Evolutionary conservation across 2,113 vertebrate species (phyloP), one percentile per base, ranked within the genome.

Genomic region (Ceuthmochares aereus): DNA sequence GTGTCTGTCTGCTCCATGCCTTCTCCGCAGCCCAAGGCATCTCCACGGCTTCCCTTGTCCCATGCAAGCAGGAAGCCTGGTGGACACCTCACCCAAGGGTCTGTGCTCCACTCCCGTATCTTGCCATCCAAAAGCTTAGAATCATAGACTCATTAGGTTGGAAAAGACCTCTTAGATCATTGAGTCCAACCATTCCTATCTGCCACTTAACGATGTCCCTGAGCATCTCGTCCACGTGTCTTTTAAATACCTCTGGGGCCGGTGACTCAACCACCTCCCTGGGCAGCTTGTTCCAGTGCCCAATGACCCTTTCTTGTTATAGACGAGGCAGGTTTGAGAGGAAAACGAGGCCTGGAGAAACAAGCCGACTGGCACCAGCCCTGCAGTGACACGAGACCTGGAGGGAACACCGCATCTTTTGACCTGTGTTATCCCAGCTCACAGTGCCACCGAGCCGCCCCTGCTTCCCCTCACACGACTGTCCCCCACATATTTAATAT

Each of bases 401-500:
- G 59, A 36, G n/a, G 10, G 20, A 49, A 21, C 17, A 0, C 5
- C 0, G 4, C 14, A 12, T 12, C 23, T 8, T 7, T 15, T 3
- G 3, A 51, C 9, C 36, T 1, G 5, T 4, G 6, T n/a, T 21
- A 27, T 5, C 14, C 3, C 1, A 7, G 14, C 59, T 30, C 23
- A 4, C 68, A 16, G 0, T 7, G 54, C 16, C 36, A 7, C 52
- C 3, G 3, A n/a, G 64, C 18, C 4, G 3, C 43, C 18, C 62
- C 4, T 7, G 4, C 32, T 30, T 22, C 47, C 55, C 51, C 30
- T 40, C 4, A 1, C 40, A 0, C 2, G 13, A 7, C 1, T 0
- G 10, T 8, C 63, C 49, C 17, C 49, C 5, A 29, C 0, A 0
- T 7, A 3, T 32, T 18, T 5, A 2, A 16, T 0, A 2, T 0